A percentile compares a stretch with the other conserved stretches of the same genome.
Conservation (phyloP, 2,888 invertebrate species). For the Antheraea assamensis region DNA sequence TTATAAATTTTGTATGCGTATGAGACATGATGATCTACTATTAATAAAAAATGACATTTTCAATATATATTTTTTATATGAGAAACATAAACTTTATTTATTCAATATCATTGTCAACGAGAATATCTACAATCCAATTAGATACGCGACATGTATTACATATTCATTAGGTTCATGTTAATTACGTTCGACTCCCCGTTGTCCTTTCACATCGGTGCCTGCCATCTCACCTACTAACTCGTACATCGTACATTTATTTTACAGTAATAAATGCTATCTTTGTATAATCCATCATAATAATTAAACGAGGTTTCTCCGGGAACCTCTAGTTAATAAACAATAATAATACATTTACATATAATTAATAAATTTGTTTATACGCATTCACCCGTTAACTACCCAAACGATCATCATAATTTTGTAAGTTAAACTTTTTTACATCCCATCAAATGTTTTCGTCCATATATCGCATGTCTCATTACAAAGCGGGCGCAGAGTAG, state of each 20-base stretch:
- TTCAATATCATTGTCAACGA: constrained; percentile 28
- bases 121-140: constrained; percentile 43
- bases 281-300: not conserved
- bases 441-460: no score
- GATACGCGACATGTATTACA: constrained; percentile 53
- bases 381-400: no score
- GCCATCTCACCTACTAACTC: not conserved
- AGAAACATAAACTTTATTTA: constrained; percentile 25
- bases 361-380: no score
- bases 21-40: no score
- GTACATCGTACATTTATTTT: constrained; percentile 1
- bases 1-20: no score
- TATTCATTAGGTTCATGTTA: constrained; percentile 61
- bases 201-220: constrained; percentile 20
- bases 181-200: constrained; percentile 44
- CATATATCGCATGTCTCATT: no score
- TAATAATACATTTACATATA: no score
- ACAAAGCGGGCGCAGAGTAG: no score
- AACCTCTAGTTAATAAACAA: not conserved
- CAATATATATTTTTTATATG: no score
- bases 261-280: not conserved
- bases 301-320: not conserved
- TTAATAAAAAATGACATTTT: no score
- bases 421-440: no score
- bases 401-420: no score